Evolutionary conservation across 2,888 invertebrate species (phyloP), one percentile per base, ranked within the genome.

Genomic region (Troides helena): DNA sequence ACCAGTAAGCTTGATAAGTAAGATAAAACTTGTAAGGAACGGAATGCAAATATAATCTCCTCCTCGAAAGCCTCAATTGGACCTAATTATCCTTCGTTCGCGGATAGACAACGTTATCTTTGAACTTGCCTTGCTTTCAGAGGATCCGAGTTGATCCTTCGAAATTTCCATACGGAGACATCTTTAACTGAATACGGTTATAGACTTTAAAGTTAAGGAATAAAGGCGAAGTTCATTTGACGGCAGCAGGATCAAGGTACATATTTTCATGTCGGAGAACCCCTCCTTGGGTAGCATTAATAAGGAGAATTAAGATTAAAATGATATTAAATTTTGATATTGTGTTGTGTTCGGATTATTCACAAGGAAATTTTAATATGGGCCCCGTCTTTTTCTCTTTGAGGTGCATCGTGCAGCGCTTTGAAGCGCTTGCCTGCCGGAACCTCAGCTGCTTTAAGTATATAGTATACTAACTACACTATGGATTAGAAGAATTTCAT

Each of bases 271-370:
- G 76, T 77, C 76, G 73, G 69, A 65, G 80, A 81, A 81, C 88
- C 46, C 89, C 88, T 88, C 86, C 87, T 88, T 83, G 82, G 88
- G 83, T 80, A 85, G 85, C 86, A 87, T 89, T 92, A 91, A 91
- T 90, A 92, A 92, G 90, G 81, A 87, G 90, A 87, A 91, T 91
- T 91, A 91, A 92, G 92, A 92, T 92, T 92, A 92, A 90, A 91
- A 91, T 90, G 87, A 92, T 92, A 92, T 92, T 92, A 92, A 92
- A 92, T 91, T 92, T 91, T 92, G 88, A 92, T 90, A 91, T 92
- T 92, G 90, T 92, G 90, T 89, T 91, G 90, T 86, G 84, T 89
- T 85, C 88, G 91, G 91, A 89, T 92, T 92, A 92, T 85, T 88
- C 81, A 81, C 82, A 87, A 90, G 88, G 90, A 67, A 85, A 85